phyloP scores from a whole-genome alignment of 2,113 vertebrate species.

The Mellivora capensis region DNA sequence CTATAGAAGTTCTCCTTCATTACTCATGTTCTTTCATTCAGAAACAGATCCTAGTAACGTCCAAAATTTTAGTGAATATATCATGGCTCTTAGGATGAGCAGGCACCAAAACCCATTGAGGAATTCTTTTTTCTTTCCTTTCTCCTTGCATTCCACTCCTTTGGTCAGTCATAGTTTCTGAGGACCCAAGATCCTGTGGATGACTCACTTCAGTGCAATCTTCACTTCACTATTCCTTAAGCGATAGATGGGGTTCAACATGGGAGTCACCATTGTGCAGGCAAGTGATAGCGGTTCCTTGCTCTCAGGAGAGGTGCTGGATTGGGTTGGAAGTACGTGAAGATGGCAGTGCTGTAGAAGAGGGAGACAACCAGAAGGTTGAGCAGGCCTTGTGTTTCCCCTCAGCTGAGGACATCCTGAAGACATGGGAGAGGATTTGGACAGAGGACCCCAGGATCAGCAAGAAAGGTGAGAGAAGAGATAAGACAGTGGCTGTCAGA shows the following conservation, averaged over 20 bases:
- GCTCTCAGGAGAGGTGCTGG: conserved; percentile 65
- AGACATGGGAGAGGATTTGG: conserved; percentile 66
- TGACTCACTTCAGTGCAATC: conserved; percentile 50
- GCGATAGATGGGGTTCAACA: conserved; percentile 78
- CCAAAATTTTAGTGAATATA: neutral
- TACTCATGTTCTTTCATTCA: neutral
- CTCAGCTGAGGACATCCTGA: conserved; percentile 69
- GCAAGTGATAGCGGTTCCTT: conserved; percentile 75
- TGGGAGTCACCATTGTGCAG: conserved; percentile 75
- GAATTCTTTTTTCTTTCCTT: neutral
- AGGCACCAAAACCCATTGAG: neutral
- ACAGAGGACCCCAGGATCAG: conserved; percentile 73
- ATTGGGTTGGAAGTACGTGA: conserved; percentile 69
- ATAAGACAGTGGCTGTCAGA: conserved; percentile 69
- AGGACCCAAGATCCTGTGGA: neutral
- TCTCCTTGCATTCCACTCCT: neutral
- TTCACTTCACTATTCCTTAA: conserved; percentile 76
- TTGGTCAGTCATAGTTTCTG: conserved; percentile 8
- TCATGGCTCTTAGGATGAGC: neutral
- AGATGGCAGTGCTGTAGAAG: conserved; percentile 76
- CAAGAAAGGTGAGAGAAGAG: conserved; percentile 73
- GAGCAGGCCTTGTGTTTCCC: conserved; percentile 71
- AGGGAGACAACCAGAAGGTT: conserved; percentile 76
- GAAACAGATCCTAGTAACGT: neutral
- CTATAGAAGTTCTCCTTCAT: neutral